Evolutionary conservation across 2,888 invertebrate genomes (phyloP).

Genomic region (Lycophotia porphyrea): DNA sequence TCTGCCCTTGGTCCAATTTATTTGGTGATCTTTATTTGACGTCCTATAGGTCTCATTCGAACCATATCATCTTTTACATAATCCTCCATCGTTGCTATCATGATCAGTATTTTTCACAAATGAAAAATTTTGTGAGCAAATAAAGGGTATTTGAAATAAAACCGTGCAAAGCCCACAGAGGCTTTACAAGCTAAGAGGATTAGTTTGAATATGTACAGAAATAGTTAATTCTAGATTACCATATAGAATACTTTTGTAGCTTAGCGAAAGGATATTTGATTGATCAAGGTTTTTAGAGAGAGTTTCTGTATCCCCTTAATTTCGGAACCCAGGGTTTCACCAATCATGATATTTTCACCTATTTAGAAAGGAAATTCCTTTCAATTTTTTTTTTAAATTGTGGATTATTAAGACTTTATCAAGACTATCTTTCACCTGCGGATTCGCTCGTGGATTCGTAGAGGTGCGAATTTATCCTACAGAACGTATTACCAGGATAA

Average conservation of each 20-base stretch:
- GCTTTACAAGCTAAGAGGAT: slow-evolving; percentile 8
- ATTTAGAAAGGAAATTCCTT: neutral
- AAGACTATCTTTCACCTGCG: no score
- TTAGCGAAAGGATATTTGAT: slow-evolving; percentile 28
- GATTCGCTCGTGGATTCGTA: neutral
- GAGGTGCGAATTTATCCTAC: neutral
- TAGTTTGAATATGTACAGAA: slow-evolving; percentile 15
- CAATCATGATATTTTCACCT: neutral
- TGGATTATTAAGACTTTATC: neutral
- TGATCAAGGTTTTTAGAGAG: slow-evolving; percentile 5
- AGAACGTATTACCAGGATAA: neutral
- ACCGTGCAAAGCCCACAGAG: neutral
- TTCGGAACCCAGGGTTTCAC: neutral
- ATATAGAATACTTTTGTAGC: slow-evolving; percentile 45
- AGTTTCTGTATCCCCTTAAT: slow-evolving; percentile 1
- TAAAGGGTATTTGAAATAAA: neutral
- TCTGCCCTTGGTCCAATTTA: neutral
- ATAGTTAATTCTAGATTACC: slow-evolving; percentile 24
- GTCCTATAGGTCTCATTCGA: neutral
- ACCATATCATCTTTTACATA: no score
- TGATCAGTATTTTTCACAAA: neutral
- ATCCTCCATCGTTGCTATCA: no score
- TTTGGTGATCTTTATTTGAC: neutral
- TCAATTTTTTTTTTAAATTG: no score
- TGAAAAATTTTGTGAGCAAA: neutral